These are phyloP conservation scores for Wasmannia auropunctata DNA, from an alignment of 1,140 invertebrate species.

Conservation along the genomic window DNA sequence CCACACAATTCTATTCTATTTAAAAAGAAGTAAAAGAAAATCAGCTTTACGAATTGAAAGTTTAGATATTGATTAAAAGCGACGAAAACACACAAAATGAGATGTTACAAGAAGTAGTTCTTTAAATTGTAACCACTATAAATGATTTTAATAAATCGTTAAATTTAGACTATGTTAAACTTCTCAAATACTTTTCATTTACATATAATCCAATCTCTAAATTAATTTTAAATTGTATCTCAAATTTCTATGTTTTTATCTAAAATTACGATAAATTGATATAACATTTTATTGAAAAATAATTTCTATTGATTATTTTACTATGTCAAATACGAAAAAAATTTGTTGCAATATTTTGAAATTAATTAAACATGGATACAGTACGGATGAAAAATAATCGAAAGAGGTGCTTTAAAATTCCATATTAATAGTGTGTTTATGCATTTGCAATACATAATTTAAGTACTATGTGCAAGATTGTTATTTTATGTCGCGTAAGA, in stretches of 20 bases:
- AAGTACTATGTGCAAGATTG: slow-evolving; percentile 30
- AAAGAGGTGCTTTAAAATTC: not conserved
- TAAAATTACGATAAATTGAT: not conserved
- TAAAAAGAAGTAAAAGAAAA: slow-evolving; percentile 80
- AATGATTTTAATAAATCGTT: slow-evolving; percentile 11
- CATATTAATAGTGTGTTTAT: slow-evolving; percentile 21
- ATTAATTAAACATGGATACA: not conserved
- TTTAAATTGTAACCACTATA: not conserved
- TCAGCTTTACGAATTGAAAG: not conserved
- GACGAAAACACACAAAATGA: not conserved
- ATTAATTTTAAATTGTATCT: not conserved
- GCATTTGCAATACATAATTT: slow-evolving; percentile 28
- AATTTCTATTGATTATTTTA: slow-evolving; percentile 40
- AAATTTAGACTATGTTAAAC: not conserved
- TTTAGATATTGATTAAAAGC: not conserved
- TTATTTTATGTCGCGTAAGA: slow-evolving; percentile 13
- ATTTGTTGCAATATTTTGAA: not conserved
- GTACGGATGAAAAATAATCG: not conserved
- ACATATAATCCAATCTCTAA: not conserved
- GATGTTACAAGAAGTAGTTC: not conserved
- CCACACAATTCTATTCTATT: slow-evolving; percentile 94
- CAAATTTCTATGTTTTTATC: not conserved
- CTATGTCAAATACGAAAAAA: not conserved
- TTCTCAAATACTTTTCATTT: not conserved
- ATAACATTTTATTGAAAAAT: not conserved